A percentile compares a stretch with the other conserved stretches of the same genome.
phyloP scores from a whole-genome alignment of 2,113 vertebrate genomes.

The Greenwoodochromis staneri region DNA sequence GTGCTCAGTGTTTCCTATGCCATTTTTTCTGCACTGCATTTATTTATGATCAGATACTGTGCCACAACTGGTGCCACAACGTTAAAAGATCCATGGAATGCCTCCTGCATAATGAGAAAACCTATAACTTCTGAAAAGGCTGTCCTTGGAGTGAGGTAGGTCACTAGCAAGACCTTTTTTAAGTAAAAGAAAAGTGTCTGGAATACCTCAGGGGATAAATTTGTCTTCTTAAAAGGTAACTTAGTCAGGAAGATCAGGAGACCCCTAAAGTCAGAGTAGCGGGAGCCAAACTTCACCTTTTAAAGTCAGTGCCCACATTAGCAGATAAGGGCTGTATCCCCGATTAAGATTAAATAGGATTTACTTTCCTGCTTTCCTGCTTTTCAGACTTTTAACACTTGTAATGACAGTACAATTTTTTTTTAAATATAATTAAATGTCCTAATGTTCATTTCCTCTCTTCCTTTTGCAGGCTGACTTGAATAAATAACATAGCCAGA shows the following conservation, averaged over 20 bases:
- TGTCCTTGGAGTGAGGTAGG: not conserved
- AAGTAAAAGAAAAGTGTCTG: fast-evolving
- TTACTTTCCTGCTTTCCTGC: not conserved
- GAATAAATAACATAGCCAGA: not conserved
- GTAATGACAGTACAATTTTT: not conserved
- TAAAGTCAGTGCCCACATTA: not conserved
- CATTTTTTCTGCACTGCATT: not conserved
- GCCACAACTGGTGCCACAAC: not conserved
- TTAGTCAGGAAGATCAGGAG: not conserved
- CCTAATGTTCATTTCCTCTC: not conserved
- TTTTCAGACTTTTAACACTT: not conserved
- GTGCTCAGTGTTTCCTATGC: not conserved
- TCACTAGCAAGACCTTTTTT: not conserved
- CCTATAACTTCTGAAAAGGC: not conserved
- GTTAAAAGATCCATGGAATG: not conserved
- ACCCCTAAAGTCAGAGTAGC: not conserved
- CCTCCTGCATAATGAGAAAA: not conserved
- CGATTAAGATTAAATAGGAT: not conserved
- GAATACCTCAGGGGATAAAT: not conserved
- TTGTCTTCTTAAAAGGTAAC: not conserved
- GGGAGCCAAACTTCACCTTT: not conserved
- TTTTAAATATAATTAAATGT: not conserved
- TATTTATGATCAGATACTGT: not conserved
- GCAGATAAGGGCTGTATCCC: not conserved
- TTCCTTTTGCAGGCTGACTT: not conserved